A percentile compares a stretch with the other conserved stretches of the same genome.
phyloP scores from a whole-genome alignment of 2,888 invertebrate species.

The Lepeophtheirus nordmannii region DNA sequence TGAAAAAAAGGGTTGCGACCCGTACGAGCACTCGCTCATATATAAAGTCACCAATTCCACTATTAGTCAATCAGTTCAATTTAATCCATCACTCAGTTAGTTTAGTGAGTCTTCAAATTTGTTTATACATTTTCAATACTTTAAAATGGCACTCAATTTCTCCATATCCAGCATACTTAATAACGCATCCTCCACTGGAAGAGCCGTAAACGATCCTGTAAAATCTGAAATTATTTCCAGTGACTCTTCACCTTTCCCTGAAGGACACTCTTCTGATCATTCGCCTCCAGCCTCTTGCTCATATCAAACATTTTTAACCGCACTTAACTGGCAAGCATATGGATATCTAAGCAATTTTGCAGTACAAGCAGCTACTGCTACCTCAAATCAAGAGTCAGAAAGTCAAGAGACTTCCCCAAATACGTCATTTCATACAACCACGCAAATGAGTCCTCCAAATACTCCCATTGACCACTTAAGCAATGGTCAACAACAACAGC shows the following conservation, averaged over 20 bases:
- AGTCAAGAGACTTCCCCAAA: background rate
- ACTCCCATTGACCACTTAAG: background rate
- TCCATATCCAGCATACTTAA: constrained; percentile 4
- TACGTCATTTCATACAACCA: background rate
- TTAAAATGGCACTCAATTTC: background rate
- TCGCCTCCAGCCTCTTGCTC: too few relatives aligned
- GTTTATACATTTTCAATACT: background rate
- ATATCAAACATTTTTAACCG: too few relatives aligned
- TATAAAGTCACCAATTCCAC: background rate
- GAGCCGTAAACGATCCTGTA: too few relatives aligned
- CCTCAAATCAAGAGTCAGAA: background rate
- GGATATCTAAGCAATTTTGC: background rate
- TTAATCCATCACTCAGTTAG: background rate
- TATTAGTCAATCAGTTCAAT: background rate
- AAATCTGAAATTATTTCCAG: background rate
- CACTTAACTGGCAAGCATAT: background rate
- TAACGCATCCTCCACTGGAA: too few relatives aligned
- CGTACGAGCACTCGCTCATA: constrained; percentile 2
- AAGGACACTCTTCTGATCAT: background rate
- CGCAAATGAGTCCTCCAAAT: background rate
- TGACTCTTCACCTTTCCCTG: background rate
- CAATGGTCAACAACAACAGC: background rate
- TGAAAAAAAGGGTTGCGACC: background rate
- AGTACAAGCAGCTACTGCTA: background rate
- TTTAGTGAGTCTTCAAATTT: background rate